Evolutionary conservation across 2,797 vertebrate species (phyloP).

Genomic region (Cirrhinus mrigala): DNA sequence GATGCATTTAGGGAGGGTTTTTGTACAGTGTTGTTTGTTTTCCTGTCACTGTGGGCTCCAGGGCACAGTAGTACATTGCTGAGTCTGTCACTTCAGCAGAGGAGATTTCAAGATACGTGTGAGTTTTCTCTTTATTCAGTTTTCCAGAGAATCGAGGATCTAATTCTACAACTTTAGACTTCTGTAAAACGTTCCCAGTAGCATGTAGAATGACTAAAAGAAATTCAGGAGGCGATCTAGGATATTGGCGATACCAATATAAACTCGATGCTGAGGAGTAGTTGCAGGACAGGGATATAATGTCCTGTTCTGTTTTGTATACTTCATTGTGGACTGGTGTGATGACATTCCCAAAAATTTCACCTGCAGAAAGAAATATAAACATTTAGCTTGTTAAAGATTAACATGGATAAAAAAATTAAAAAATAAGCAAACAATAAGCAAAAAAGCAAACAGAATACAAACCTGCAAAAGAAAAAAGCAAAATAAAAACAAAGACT

Average conservation of each 20-base stretch:
- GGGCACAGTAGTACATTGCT: conserved; percentile 31
- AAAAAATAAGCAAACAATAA: neutral
- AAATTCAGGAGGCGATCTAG: conserved; percentile 1
- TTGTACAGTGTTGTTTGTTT: conserved; percentile 13
- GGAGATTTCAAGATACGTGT: conserved; percentile 2
- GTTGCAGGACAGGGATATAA: conserved; percentile 8
- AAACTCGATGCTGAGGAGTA: conserved; percentile 12
- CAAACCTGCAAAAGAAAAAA: neutral
- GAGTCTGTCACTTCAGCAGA: conserved; percentile 43
- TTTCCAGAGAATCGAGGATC: conserved; percentile 11
- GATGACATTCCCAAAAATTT: neutral
- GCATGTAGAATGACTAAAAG: neutral
- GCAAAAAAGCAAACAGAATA: neutral
- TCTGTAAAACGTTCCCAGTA: neutral
- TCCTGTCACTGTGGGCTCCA: conserved; percentile 44
- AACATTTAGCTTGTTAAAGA: neutral
- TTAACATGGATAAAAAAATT: neutral
- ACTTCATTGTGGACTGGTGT: neutral
- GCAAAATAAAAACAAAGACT: neutral
- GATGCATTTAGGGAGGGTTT: neutral
- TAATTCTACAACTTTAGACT: neutral
- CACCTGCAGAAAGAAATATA: neutral
- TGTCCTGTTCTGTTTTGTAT: neutral
- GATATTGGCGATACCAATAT: conserved; percentile 23
- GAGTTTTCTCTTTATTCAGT: neutral